Evolutionary conservation across 2,113 vertebrate species (phyloP).

Genomic region (Thunnus thynnus): DNA sequence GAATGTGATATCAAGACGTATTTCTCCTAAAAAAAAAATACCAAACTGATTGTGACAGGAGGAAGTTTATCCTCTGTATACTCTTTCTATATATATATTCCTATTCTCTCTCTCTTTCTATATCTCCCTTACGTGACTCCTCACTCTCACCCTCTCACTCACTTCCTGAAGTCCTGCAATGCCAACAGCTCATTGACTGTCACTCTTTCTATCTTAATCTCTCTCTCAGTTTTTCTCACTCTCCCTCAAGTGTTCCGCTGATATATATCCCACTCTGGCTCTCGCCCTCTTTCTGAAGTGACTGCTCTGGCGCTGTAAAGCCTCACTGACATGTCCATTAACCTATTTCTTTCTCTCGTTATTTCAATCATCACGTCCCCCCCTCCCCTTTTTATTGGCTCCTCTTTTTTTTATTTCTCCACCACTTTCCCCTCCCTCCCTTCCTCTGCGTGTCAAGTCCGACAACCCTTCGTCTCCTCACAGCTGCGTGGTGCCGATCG

Average conservation of each 20-base stretch:
- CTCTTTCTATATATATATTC: background rate
- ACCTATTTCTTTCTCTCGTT: conserved; percentile 6
- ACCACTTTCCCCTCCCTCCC: background rate
- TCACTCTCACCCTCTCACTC: background rate
- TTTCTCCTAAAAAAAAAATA: background rate
- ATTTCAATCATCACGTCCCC: background rate
- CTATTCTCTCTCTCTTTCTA: background rate
- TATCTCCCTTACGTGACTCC: background rate
- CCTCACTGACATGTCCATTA: conserved; percentile 24
- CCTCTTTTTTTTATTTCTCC: background rate
- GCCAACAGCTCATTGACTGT: conserved; percentile 16
- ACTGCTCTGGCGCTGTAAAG: conserved; percentile 5
- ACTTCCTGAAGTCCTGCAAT: conserved; percentile 13
- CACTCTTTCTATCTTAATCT: background rate
- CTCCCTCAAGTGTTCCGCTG: conserved; percentile 21
- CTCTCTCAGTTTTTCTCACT: conserved; percentile 18
- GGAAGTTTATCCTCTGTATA: background rate
- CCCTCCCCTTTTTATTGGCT: background rate
- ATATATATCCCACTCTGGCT: conserved; percentile 10
- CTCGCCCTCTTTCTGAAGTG: background rate
- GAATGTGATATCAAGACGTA: background rate
- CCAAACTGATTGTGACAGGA: background rate
- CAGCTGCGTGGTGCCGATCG: background rate
- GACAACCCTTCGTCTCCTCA: background rate
- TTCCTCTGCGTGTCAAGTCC: background rate